Base-by-base conservation (phyloP, 2,113 vertebrate species). In the Smithornis capensis region DNA sequence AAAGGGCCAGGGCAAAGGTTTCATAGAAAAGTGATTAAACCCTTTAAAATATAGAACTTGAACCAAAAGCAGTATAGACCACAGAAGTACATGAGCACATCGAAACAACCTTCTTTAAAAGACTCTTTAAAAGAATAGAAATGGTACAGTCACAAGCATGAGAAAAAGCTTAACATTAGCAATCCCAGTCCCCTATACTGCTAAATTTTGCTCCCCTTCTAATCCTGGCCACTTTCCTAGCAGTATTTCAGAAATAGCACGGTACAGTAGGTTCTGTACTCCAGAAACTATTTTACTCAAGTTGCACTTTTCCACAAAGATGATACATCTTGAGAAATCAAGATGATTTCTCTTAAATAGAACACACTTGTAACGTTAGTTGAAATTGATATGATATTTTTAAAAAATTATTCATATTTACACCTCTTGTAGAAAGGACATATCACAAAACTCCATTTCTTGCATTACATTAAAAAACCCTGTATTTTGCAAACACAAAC, bases 171-270 rank as follows among this genome's bases (percentile, higher is more conserved):
- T 57, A 65, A 33, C 7, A 3, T 74, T 73, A 73, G 82, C 84
- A 94, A 62, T 29, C 59, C 23, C 75, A 86, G 78, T 55, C 82
- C 45, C 90, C 90, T 63, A 76, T 80, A 64, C 74, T 57, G 44
- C 91, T 97, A 95, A 90, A 90, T 95, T 90, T 76, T 94, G 87
- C 81, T 95, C 56, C 85, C 64, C 50, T 94, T 55, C 84, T 94
- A 92, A 92, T 83, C 82, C 95, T 95, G 96, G 95, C 87, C 92
- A 76, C 82, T 24, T 93, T 94, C 93, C 96, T 93, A 90, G 50
- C 12, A 4, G 45, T 12, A 83, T 55, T 97, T 95, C 93, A 95
- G 95, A 97, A 97, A 97, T 88, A 95, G 89, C 74, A 76, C 84
- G 53, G 78, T 45, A 94, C 70, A 57, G 78, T 49, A 89, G 82